phyloP scores from a whole-genome alignment of 2,113 vertebrate genomes.

The Silurus glanis region DNA sequence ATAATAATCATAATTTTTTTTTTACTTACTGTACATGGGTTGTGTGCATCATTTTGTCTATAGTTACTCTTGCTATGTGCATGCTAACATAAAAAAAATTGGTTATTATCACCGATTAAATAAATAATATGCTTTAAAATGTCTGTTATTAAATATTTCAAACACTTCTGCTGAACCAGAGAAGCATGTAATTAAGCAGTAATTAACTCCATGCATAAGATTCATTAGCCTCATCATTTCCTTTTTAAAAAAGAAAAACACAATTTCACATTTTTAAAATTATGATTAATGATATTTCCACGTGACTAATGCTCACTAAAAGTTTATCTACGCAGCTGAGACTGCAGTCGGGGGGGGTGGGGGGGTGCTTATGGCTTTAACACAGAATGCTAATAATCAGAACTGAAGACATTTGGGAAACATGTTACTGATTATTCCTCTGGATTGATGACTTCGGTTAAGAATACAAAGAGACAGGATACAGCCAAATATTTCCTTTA shows the following conservation, averaged over 20 bases:
- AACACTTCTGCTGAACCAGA: background rate
- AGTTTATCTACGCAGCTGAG: background rate
- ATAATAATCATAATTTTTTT: too few relatives aligned
- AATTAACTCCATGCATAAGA: background rate
- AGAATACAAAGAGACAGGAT: constrained; percentile 39
- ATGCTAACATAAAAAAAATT: background rate
- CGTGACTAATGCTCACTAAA: background rate
- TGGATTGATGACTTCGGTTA: constrained; percentile 24
- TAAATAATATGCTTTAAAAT: background rate
- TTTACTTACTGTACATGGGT: too few relatives aligned
- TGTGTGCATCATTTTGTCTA: background rate
- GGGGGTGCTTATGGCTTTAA: background rate
- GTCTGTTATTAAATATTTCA: background rate
- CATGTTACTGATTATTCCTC: constrained; percentile 34
- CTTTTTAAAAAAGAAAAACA: background rate
- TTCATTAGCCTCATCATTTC: background rate
- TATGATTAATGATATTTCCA: background rate
- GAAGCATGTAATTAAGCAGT: background rate
- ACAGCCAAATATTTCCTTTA: constrained; percentile 16
- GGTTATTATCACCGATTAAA: background rate
- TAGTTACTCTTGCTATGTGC: background rate
- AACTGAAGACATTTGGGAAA: constrained; percentile 20
- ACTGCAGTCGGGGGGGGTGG: background rate
- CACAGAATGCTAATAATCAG: constrained; percentile 30
- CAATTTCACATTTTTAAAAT: background rate